phyloP scores from a whole-genome alignment of 2,797 vertebrate species.

The Cirrhinus mrigala region DNA sequence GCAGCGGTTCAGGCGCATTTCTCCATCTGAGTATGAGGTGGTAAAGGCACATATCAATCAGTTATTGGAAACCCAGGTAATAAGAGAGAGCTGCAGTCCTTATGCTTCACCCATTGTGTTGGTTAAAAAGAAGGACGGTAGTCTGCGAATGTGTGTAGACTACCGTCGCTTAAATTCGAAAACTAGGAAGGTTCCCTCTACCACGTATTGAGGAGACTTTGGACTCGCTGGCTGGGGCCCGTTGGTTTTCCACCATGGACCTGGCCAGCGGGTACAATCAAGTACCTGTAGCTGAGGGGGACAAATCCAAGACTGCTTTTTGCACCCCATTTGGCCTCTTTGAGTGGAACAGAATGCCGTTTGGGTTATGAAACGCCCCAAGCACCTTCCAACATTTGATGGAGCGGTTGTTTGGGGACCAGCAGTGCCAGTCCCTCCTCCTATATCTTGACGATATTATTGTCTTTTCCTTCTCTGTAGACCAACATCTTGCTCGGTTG shows the following conservation, averaged over 20 bases:
- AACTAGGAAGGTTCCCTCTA: neutral
- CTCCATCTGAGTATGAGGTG: too few relatives aligned
- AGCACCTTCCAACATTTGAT: neutral
- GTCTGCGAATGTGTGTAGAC: neutral
- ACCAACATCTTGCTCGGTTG: neutral
- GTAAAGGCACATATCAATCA: too few relatives aligned
- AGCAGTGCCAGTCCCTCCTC: neutral
- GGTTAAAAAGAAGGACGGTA: neutral
- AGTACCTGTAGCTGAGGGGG: too few relatives aligned
- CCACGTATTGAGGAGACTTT: neutral
- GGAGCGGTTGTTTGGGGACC: neutral
- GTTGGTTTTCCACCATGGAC: too few relatives aligned
- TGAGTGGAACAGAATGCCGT: neutral
- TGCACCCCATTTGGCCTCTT: neutral
- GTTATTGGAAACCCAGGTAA: too few relatives aligned
- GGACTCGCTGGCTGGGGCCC: too few relatives aligned
- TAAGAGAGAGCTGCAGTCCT: too few relatives aligned
- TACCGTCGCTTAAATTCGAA: too few relatives aligned
- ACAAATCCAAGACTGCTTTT: neutral
- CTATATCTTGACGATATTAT: constrained; percentile 6
- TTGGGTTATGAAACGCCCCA: neutral
- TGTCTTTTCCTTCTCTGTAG: neutral
- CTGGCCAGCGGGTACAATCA: too few relatives aligned
- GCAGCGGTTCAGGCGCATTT: too few relatives aligned
- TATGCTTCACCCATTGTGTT: too few relatives aligned